phyloP scores from a whole-genome alignment of 2,797 vertebrate species.

The Microctenopoma lineatum region DNA sequence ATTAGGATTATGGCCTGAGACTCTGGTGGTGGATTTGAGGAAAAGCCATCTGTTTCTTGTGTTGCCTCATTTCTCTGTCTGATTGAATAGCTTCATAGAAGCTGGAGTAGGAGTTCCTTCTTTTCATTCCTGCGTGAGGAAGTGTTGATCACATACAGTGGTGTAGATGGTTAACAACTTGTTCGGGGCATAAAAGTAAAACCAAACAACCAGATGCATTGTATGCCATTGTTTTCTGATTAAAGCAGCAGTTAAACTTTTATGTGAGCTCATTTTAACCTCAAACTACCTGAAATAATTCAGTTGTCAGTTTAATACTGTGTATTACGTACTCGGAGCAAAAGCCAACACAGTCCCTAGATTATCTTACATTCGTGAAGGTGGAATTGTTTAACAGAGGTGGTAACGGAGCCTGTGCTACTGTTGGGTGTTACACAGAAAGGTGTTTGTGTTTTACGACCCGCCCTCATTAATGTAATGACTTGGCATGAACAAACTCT shows the following conservation, averaged over 20 bases:
- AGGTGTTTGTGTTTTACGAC: not conserved
- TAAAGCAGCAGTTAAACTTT: too few species aligned
- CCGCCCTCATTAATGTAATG: not conserved
- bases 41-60: constrained; percentile 53
- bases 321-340: not conserved
- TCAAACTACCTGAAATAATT: too few species aligned
- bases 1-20: constrained; percentile 63
- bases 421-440: not conserved
- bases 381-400: not conserved
- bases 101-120: not conserved
- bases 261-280: too few species aligned
- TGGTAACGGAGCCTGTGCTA: not conserved
- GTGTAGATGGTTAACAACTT: not conserved
- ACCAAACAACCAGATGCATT: not conserved
- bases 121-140: not conserved
- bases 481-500: too few species aligned
- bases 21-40: constrained; percentile 53
- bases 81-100: not conserved
- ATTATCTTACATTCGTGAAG: not conserved
- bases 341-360: not conserved
- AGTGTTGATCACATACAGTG: not conserved
- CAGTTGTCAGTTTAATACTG: not conserved
- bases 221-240: too few species aligned
- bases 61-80: not conserved
- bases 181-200: not conserved